Evolutionary conservation across 1,140 invertebrate genomes (phyloP).

Genomic region (Nylanderia fulva): DNA sequence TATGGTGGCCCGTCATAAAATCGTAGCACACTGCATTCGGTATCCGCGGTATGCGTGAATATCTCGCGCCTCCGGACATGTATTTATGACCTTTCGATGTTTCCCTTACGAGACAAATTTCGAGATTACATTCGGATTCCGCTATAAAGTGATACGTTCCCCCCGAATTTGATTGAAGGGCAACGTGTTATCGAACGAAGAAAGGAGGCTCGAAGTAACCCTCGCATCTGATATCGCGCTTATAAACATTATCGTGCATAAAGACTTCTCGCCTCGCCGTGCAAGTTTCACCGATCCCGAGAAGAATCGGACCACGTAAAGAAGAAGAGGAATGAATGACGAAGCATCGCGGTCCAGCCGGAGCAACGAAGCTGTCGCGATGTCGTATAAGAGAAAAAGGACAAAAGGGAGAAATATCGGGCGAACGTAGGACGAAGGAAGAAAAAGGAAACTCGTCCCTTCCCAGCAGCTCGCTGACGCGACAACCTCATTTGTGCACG

Average conservation of each 20-base stretch:
- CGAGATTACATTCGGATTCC: background rate
- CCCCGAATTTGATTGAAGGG: background rate
- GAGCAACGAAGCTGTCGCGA: constrained; percentile 40
- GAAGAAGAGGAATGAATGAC: constrained; percentile 49
- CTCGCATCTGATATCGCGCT: background rate
- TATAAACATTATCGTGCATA: background rate
- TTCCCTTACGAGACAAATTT: constrained; percentile 44
- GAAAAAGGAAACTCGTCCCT: constrained; percentile 79
- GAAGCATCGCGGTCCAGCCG: constrained; percentile 60
- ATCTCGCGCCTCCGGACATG: constrained; percentile 68
- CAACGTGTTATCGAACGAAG: background rate
- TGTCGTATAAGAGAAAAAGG: constrained; percentile 68
- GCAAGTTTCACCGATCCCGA: constrained; percentile 41
- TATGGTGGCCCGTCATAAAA: constrained; percentile 78
- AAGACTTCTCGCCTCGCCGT: background rate
- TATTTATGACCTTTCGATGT: constrained; percentile 66
- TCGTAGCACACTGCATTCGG: constrained; percentile 75
- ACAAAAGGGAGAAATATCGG: constrained; percentile 73
- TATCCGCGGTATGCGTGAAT: constrained; percentile 75
- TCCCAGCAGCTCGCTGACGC: constrained; percentile 80
- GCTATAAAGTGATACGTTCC: background rate
- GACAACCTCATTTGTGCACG: constrained; percentile 85
- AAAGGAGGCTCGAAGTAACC: background rate
- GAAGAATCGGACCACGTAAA: constrained; percentile 54
- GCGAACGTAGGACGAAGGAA: constrained; percentile 62